A percentile compares a stretch with the other conserved stretches of the same genome.
phyloP scores from a whole-genome alignment of 2,888 invertebrate species.

The Crioceris asparagi region DNA sequence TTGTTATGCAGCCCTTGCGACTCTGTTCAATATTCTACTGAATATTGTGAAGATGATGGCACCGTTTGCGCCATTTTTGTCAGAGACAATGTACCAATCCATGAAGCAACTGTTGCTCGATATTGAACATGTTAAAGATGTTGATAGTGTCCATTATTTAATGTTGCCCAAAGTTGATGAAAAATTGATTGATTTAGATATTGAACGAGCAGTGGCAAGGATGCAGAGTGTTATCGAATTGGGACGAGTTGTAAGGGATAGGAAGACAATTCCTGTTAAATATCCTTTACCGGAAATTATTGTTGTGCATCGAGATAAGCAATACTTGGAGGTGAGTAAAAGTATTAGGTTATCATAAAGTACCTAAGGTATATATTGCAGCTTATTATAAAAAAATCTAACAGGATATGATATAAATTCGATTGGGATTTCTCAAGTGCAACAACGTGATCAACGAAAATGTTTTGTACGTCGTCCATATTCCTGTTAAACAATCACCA shows the following conservation, averaged over 20 bases:
- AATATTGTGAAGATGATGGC: conserved; percentile 90
- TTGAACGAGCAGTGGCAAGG: conserved; percentile 79
- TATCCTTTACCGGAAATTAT: conserved; percentile 94
- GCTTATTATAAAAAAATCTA: too few species aligned
- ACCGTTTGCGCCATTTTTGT: conserved; percentile 93
- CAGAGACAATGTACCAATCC: conserved; percentile 90
- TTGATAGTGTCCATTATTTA: conserved; percentile 82
- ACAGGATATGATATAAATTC: conserved; percentile 48
- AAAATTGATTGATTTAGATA: conserved; percentile 66
- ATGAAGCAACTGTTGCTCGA: conserved; percentile 55
- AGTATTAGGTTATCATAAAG: too few species aligned
- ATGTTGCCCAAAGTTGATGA: conserved; percentile 70
- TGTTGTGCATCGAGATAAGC: conserved; percentile 78
- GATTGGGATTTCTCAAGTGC: background rate
- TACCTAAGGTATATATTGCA: too few species aligned
- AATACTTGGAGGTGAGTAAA: conserved; percentile 62
- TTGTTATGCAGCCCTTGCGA: conserved; percentile 73
- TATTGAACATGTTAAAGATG: too few species aligned
- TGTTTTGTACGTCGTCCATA: too few species aligned
- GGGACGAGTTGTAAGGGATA: conserved; percentile 84
- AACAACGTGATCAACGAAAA: too few species aligned
- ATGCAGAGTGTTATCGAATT: conserved; percentile 96
- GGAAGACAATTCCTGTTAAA: conserved; percentile 88
- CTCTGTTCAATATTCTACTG: conserved; percentile 78
- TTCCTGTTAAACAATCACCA: too few species aligned